A percentile compares a stretch with the other conserved stretches of the same genome.
These are phyloP conservation scores for Rhagophthalmus giganteus DNA, from an alignment of 2,888 invertebrate species.

Conservation along the genomic window DNA sequence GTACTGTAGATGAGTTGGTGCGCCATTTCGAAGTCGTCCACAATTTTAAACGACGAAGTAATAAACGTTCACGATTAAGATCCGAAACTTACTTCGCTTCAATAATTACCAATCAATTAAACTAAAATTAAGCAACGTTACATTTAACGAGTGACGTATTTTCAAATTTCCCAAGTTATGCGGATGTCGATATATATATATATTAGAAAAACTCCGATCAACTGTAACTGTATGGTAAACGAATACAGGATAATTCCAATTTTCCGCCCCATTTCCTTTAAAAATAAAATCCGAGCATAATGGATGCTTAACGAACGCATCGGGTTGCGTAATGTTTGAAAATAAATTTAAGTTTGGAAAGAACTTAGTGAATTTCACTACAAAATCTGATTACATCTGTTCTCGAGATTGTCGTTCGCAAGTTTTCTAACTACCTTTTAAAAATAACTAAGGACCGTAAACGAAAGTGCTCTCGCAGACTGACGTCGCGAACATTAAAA, in stretches of 20 bases:
- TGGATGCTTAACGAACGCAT: constrained; percentile 15
- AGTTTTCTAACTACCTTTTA: constrained; percentile 9
- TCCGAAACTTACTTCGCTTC: no score
- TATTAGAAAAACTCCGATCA: constrained; percentile 1
- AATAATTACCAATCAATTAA: no score
- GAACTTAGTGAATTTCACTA: constrained; percentile 6
- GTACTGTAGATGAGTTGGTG: no score
- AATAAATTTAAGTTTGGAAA: constrained; percentile 15
- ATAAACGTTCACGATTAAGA: no score
- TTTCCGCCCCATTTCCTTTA: constrained; percentile 17
- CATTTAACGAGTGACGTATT: no score
- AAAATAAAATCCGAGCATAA: constrained; percentile 15
- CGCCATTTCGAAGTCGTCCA: no score
- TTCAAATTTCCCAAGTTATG: not conserved
- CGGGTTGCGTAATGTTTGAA: constrained; percentile 9
- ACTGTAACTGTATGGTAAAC: constrained; percentile 11
- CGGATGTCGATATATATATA: not conserved
- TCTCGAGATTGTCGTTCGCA: constrained; percentile 1
- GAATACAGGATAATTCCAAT: constrained; percentile 16
- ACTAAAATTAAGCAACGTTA: no score
- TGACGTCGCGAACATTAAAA: constrained; percentile 21
- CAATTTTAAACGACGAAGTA: no score
- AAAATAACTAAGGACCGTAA: constrained; percentile 10
- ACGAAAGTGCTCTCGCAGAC: constrained; percentile 14
- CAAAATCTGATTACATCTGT: constrained; percentile 5